Base-by-base conservation (phyloP, 2,113 vertebrate genomes). In the Gracilinanus agilis region DNA sequence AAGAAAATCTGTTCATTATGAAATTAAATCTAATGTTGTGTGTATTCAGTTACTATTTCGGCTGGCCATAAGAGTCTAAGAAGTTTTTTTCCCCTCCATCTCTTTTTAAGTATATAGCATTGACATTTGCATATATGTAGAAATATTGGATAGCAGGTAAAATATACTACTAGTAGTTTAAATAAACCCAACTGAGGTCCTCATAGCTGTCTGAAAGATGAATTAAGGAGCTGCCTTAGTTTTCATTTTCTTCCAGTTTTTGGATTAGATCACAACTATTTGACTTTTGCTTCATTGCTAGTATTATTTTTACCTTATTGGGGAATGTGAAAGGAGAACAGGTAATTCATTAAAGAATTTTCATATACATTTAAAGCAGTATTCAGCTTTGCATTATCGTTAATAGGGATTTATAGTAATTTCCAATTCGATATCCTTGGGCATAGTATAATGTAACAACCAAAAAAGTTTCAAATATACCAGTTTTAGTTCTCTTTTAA, bases 361-460 rank as follows among this genome's bases (percentile, higher is more conserved):
- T 96, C 24, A 90, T 94, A 40, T 90, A 96, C 12, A 54, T 88
- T 93, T 95, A 55, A 96, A 93, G 49, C 9, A 90, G 29, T 92
- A 61, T 91, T 88, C 90, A 44, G 90, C 90, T 93, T 19, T 44
- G 11, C 16, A 61, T 90, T 88, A 92, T 93, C 92, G 40, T 1
- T 95, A 67, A 49, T 83, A 29, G 90, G 25, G 2, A 24, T 40
- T n/a, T 49, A 13, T 44, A 44, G 92, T 10, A 53, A 11, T 16
- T 89, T 92, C 53, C 90, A 56, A 54, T 34, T 94, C 83, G n/a
- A 19, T 19, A 21, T 83, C n/a, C 19, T 27, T 91, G 34, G 49
- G 16, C 94, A 61, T 96, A 89, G 34, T 49, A 90, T 44, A 75
- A 88, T 0, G 10, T 89, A 90, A 90, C 90, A 27, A 90, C 44